A percentile compares a stretch with the other conserved stretches of the same genome.
Conservation (phyloP, 2,888 invertebrate genomes). For the Hermaeophaga mercurialis region DNA sequence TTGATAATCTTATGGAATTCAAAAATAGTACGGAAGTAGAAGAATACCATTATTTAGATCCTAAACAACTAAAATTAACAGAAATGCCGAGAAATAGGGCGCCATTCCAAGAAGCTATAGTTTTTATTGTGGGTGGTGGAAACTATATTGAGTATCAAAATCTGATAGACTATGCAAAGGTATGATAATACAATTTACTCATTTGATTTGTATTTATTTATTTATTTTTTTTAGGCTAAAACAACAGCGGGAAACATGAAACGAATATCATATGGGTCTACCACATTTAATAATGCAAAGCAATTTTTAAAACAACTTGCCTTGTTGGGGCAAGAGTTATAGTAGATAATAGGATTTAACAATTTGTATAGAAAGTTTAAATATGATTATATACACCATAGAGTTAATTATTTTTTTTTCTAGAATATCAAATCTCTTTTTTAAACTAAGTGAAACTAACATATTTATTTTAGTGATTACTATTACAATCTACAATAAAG, state of each 20-base stretch:
- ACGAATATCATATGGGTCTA: slow-evolving; percentile 93
- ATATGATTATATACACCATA: slow-evolving; percentile 1
- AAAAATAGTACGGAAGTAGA: slow-evolving; percentile 78
- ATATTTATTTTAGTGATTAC: no score
- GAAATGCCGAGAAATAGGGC: slow-evolving; percentile 69
- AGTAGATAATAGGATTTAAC: slow-evolving; percentile 28
- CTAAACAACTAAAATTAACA: slow-evolving; percentile 83
- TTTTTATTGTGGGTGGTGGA: slow-evolving; percentile 91
- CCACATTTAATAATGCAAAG: slow-evolving; percentile 90
- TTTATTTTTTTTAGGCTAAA: slow-evolving; percentile 66
- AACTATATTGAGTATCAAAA: slow-evolving; percentile 99
- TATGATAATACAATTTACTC: no score
- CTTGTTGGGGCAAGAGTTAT: slow-evolving; percentile 75
- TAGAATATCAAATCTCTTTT: slow-evolving; percentile 1
- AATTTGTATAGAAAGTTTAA: slow-evolving; percentile 20
- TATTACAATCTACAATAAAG: no score
- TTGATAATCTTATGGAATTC: slow-evolving; percentile 86
- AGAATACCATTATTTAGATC: slow-evolving; percentile 93
- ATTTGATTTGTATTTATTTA: slow-evolving; percentile 3
- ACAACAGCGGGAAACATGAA: slow-evolving; percentile 71
- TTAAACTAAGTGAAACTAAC: slow-evolving; percentile 1
- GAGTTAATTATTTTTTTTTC: neutral
- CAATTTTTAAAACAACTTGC: slow-evolving; percentile 93
- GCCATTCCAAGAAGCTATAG: slow-evolving; percentile 86
- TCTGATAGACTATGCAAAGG: slow-evolving; percentile 91